phyloP scores from a whole-genome alignment of 1,140 invertebrate species.

The Frieseomelitta varia region DNA sequence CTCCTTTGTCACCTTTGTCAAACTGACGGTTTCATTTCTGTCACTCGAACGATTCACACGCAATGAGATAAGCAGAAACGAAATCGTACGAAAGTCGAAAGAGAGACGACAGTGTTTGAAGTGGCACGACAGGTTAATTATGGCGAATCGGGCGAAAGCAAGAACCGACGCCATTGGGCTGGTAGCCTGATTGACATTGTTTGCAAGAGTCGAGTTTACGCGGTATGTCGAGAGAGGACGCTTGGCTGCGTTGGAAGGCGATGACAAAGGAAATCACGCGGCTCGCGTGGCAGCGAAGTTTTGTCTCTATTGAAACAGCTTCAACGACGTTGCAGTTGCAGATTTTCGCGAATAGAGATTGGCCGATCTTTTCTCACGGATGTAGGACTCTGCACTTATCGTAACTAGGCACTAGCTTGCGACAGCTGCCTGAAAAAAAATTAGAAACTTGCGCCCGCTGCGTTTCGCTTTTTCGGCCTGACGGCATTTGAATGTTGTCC shows the following conservation, averaged over 20 bases:
- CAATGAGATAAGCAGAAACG: no score
- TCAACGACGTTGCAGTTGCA: neutral
- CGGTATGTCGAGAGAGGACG: neutral
- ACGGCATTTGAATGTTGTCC: neutral
- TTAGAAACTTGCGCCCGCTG: neutral
- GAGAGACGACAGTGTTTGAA: no score
- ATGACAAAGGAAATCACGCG: constrained; percentile 2
- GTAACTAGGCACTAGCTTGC: neutral
- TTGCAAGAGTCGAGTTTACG: neutral
- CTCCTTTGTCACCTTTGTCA: no score
- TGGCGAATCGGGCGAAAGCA: no score
- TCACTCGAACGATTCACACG: no score
- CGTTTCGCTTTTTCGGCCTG: neutral
- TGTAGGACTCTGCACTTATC: neutral
- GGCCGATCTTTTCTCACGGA: neutral
- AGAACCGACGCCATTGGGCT: neutral
- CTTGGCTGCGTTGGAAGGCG: neutral
- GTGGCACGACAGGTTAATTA: neutral
- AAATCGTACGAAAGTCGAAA: no score
- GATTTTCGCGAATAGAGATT: neutral
- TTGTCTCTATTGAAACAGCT: constrained; percentile 11
- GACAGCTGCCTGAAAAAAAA: no score
- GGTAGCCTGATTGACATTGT: constrained; percentile 16
- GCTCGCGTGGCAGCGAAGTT: neutral
- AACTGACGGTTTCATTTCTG: no score